Evolutionary conservation across 2,888 invertebrate genomes (phyloP).

Genomic region (Apodemia hepburni): DNA sequence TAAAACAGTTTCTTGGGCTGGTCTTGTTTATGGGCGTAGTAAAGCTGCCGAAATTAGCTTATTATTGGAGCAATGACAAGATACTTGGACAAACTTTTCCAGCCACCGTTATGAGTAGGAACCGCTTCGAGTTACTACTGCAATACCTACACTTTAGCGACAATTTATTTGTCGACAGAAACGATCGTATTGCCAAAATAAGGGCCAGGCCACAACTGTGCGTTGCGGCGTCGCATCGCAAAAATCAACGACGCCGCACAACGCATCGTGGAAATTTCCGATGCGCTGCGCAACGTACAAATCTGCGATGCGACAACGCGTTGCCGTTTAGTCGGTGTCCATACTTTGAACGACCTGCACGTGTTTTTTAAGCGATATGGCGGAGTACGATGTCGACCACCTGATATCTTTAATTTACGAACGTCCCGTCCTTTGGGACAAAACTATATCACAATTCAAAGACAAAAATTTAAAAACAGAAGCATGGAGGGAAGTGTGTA

Average conservation of each 20-base stretch:
- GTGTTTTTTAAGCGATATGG: background rate
- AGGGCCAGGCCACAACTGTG: background rate
- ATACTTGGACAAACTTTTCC: conserved; percentile 37
- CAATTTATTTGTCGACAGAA: conserved; percentile 34
- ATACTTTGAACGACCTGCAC: conserved; percentile 1
- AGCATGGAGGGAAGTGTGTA: background rate
- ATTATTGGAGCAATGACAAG: conserved; percentile 39
- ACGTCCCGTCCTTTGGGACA: conserved; percentile 23
- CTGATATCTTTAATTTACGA: conserved; percentile 21
- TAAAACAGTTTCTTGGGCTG: conserved; percentile 38
- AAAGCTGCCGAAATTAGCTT: conserved; percentile 36
- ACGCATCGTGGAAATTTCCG: background rate
- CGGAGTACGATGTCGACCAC: background rate
- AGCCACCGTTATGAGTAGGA: conserved; percentile 37
- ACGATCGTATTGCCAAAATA: conserved; percentile 37
- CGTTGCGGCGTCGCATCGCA: background rate
- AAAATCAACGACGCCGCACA: background rate
- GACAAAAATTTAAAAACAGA: background rate
- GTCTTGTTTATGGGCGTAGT: conserved; percentile 38
- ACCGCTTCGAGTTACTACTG: conserved; percentile 37
- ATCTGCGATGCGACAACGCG: background rate
- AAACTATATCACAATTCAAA: conserved; percentile 21
- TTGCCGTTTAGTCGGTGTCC: background rate
- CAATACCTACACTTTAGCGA: conserved; percentile 38
- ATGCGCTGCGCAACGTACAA: background rate